Conservation (phyloP, 2,797 vertebrate species). For the Pristis pectinata region DNA sequence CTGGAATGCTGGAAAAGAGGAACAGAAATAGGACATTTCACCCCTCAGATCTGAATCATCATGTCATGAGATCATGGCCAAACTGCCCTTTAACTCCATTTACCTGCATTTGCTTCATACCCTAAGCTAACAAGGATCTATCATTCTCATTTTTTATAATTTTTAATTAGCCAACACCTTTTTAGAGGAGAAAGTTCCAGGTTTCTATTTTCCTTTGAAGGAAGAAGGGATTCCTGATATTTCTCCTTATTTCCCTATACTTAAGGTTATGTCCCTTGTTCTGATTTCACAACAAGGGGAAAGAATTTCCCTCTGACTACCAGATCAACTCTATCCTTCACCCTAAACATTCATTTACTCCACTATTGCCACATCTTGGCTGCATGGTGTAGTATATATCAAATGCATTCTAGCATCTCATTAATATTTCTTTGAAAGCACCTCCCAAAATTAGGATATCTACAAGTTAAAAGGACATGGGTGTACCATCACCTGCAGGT, state of each 20-base stretch:
- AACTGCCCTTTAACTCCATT: background rate
- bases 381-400: too few species aligned
- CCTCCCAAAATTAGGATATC: too few species aligned
- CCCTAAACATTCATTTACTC: too few species aligned
- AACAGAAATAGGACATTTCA: background rate
- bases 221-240: background rate
- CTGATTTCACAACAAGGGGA: background rate
- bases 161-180: background rate
- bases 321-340: background rate
- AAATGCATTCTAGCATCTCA: too few species aligned
- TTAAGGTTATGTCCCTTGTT: background rate
- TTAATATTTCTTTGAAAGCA: too few species aligned
- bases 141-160: background rate
- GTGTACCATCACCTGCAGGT: too few species aligned
- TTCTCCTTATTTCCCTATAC: background rate
- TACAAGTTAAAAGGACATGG: too few species aligned
- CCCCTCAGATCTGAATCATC: background rate
- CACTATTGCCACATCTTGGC: too few species aligned
- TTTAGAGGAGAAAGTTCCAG: background rate
- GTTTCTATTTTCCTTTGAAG: background rate
- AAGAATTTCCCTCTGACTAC: background rate
- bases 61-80: background rate
- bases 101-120: background rate
- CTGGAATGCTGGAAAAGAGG: background rate
- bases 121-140: background rate